phyloP scores from a whole-genome alignment of 2,797 vertebrate genomes.

The Coendou prehensilis region DNA sequence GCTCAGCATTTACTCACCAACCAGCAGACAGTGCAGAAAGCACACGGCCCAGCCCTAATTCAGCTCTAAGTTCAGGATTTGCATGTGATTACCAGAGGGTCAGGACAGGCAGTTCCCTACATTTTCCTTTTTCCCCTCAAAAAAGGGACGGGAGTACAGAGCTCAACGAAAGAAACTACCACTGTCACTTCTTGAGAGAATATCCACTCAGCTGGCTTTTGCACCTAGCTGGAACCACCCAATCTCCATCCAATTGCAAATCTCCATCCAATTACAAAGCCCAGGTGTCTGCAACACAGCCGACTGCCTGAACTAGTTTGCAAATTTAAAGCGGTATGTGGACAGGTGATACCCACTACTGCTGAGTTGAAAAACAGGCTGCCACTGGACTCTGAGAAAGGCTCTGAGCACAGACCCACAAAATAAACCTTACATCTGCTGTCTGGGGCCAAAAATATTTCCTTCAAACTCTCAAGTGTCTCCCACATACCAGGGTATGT shows the following conservation, averaged over 20 bases:
- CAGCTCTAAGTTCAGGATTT: background rate
- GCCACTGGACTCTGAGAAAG: background rate
- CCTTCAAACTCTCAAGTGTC: background rate
- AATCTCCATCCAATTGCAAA: background rate
- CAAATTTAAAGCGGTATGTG: background rate
- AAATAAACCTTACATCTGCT: background rate
- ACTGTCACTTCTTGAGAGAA: background rate
- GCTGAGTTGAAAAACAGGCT: constrained; percentile 12
- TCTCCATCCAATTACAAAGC: background rate
- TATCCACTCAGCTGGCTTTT: background rate
- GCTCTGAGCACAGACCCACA: background rate
- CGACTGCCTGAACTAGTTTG: constrained; percentile 11
- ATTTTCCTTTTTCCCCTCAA: background rate
- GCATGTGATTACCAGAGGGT: constrained; percentile 47
- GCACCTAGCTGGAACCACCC: background rate
- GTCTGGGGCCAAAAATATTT: constrained; percentile 4
- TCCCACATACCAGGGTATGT: background rate
- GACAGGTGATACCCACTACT: background rate
- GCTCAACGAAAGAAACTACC: background rate
- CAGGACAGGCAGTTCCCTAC: background rate
- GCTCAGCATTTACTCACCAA: constrained; percentile 76
- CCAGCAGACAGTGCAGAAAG: constrained; percentile 74
- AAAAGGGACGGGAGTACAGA: background rate
- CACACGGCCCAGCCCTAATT: background rate
- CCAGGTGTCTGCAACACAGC: background rate